A percentile compares a stretch with the other conserved stretches of the same genome.
phyloP scores from a whole-genome alignment of 2,888 invertebrate genomes.

The Carabus problematicus region DNA sequence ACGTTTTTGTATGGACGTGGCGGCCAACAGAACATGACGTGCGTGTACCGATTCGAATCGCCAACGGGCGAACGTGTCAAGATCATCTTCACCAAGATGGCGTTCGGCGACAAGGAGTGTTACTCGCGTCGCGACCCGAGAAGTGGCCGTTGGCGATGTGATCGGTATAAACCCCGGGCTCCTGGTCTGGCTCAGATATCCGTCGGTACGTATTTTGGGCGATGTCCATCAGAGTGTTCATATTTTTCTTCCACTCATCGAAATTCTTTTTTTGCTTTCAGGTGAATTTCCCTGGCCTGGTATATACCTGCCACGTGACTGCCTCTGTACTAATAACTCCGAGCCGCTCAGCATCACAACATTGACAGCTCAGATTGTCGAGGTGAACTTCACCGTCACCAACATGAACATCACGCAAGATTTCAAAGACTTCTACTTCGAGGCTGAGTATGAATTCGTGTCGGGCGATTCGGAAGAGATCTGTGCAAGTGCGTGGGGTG shows the following conservation, averaged over 20 bases:
- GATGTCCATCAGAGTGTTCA: no score
- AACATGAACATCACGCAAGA: slow-evolving; percentile 84
- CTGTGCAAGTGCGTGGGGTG: slow-evolving; percentile 73
- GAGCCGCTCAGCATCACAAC: slow-evolving; percentile 71
- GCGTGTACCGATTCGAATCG: slow-evolving; percentile 78
- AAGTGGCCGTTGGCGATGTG: slow-evolving; percentile 74
- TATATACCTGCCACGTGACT: slow-evolving; percentile 73
- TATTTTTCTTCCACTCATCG: slow-evolving; percentile 65
- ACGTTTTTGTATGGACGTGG: slow-evolving; percentile 85
- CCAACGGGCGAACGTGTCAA: slow-evolving; percentile 73
- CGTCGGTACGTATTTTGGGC: slow-evolving; percentile 44
- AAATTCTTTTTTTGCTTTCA: no score
- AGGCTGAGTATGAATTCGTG: slow-evolving; percentile 74
- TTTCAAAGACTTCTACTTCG: slow-evolving; percentile 80
- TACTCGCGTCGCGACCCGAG: slow-evolving; percentile 71
- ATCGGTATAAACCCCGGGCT: slow-evolving; percentile 52
- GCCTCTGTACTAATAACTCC: slow-evolving; percentile 74
- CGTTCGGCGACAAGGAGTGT: slow-evolving; percentile 75
- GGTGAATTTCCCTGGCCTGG: slow-evolving; percentile 73
- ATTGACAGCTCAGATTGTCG: slow-evolving; percentile 73
- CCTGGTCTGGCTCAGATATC: slow-evolving; percentile 63
- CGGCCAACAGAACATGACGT: slow-evolving; percentile 77
- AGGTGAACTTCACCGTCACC: slow-evolving; percentile 76
- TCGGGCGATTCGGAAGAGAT: slow-evolving; percentile 64
- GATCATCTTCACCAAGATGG: slow-evolving; percentile 72